Base-by-base conservation (phyloP, 2,797 vertebrate genomes). In the Varecia variegata region DNA sequence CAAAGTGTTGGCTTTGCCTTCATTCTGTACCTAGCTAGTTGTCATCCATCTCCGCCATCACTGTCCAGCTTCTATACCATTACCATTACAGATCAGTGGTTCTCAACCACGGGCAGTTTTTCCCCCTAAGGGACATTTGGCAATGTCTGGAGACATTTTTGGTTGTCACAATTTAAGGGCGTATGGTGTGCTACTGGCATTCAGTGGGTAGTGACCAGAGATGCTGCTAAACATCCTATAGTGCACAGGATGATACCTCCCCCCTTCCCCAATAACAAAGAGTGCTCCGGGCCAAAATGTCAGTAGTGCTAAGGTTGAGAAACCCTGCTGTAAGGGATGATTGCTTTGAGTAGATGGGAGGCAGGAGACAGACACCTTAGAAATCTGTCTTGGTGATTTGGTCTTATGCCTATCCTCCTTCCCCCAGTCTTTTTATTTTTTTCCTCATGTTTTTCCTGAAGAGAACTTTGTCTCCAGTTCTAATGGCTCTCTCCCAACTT, bases 401-500 rank as follows among this genome's bases (percentile, higher is more conserved):
- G 43, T 81, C 35, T 43, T 73, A 21, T 35, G 21, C 7, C 10
- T 45, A 76, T 84, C 47, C 56, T 80, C 52, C 80, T 23, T 84
- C 21, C 40, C 43, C 45, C 8, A 73, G 3, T 18, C 68, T 93
- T 88, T 38, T 27, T 5, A 32, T 54, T 52, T 74, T 67, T 93
- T 92, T 79, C 30, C 80, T 94, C 21, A n/a, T 50, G 3, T 93
- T 94, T 96, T 94, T 95, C 67, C 70, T 52, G 47, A 76, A 90
- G 50, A 95, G 45, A 80, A 71, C 12, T 92, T 84, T 62, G 43
- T 89, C 56, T 94, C 40, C 30, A 83, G 52, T 83, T 86, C 35
- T 96, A 67, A 95, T 68, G 32, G 40, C 56, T 96, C 88, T 96
- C 87, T 89, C 73, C 73, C 32, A 77, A 68, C 97, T 97, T 96